Base-by-base conservation (phyloP, 2,888 invertebrate species). In the Strigamia maritima region DNA sequence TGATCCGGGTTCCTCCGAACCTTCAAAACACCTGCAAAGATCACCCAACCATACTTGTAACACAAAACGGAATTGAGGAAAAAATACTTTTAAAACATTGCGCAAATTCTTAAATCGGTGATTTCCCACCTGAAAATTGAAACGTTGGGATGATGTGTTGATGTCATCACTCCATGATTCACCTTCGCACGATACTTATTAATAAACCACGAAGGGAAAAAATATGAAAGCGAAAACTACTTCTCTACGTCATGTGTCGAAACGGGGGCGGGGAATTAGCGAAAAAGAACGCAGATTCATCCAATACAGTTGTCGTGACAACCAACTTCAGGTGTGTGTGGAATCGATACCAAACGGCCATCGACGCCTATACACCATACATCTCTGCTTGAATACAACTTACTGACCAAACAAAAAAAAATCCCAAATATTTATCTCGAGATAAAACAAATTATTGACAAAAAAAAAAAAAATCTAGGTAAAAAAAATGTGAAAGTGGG, bases 401-500 rank as follows among this genome's bases (percentile, higher is more conserved):
- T 16, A 44, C 44, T 44, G 44, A 44, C 14, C 19, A 60, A 60
- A 60, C 22, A 60, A 60, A 60, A 60, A 60, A 24, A 24, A 60
- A 22, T 60, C 24, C 60, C 8, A 44, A 19, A 54, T 8, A 22
- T 54, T 54, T 54, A 54, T 19, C 49, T 49, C 49, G 49, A 19
- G 70, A 70, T 70, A 70, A 70, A 70, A 70, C 16, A 70, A 70
- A 70, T 70, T 70, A 70, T 28, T 70, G 70, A 65, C 24, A 65
- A 60, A 8, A 60, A 4, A 22, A 24, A 24, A 60, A 60, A 60
- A 60, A 60, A 70, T 70, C 44, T 16, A 10, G 2, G 2, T 44
- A 14, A 44, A 54, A 54, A 54, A 54, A 19, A 19, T 54, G 19
- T 35, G 35, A 35, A 35, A 35, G 35, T 1, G 35, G 35, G 35